A percentile compares a stretch with the other conserved stretches of the same genome.
Conservation (phyloP, 2,888 invertebrate genomes). For the Sialis lutaria region DNA sequence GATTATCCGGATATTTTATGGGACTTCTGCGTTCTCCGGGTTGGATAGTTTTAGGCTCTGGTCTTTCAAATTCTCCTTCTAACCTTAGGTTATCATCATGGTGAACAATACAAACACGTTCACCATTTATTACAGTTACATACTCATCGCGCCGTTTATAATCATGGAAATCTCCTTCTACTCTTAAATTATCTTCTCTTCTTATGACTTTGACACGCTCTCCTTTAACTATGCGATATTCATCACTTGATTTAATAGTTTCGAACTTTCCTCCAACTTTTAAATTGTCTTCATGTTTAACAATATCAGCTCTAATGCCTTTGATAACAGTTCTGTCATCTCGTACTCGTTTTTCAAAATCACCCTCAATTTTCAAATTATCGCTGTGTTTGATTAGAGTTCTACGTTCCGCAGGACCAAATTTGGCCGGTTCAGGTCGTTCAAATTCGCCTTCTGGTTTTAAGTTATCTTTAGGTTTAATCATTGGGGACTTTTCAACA, state of each 20-base stretch:
- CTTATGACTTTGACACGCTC: conserved; percentile 36
- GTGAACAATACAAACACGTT: conserved; percentile 22
- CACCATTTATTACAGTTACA: conserved; percentile 14
- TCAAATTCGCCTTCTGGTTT: conserved; percentile 26
- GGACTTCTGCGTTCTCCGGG: conserved; percentile 32
- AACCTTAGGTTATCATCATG: conserved; percentile 32
- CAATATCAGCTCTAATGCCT: conserved; percentile 41
- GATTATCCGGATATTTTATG: conserved; percentile 35
- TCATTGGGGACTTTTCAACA: conserved; percentile 12
- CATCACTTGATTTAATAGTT: conserved; percentile 31
- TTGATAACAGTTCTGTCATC: conserved; percentile 34
- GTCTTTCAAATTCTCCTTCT: conserved; percentile 32
- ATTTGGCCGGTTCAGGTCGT: conserved; percentile 22
- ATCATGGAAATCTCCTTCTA: conserved; percentile 31
- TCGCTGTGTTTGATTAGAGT: conserved; percentile 24
- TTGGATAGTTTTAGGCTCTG: conserved; percentile 21
- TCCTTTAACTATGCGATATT: conserved; percentile 36
- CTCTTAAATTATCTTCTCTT: conserved; percentile 36
- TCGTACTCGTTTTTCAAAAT: conserved; percentile 29
- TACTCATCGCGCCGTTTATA: conserved; percentile 11
- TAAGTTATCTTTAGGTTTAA: conserved; percentile 22
- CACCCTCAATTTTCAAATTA: conserved; percentile 37
- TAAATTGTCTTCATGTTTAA: conserved; percentile 46
- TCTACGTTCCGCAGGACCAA: conserved; percentile 35
- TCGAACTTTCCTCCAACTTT: conserved; percentile 47